These are phyloP conservation scores for Troglohyphantes excavatus DNA, from an alignment of 2,888 invertebrate genomes.

Conservation along the genomic window DNA sequence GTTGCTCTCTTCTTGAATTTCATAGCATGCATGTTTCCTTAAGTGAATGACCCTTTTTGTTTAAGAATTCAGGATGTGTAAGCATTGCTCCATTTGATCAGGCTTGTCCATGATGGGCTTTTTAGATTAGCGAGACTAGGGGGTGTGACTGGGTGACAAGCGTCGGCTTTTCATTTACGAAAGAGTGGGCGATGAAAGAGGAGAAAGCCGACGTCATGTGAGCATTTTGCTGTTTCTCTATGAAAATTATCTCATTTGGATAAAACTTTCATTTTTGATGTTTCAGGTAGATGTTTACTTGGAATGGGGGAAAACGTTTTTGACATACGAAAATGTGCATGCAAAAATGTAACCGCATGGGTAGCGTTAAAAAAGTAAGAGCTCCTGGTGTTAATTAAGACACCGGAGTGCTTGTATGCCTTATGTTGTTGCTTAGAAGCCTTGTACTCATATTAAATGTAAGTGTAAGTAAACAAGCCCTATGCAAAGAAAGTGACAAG, in stretches of 20 bases:
- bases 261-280: slow-evolving; percentile 8
- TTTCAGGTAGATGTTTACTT: slow-evolving; percentile 27
- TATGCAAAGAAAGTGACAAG: no score
- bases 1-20: slow-evolving; percentile 75
- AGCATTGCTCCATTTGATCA: slow-evolving; percentile 75
- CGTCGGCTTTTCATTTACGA: slow-evolving; percentile 55
- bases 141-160: slow-evolving; percentile 60
- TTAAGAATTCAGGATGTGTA: slow-evolving; percentile 78
- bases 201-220: slow-evolving; percentile 74
- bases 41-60: slow-evolving; percentile 79
- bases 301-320: slow-evolving; percentile 1
- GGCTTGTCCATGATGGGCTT: slow-evolving; percentile 46
- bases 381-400: background rate
- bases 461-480: background rate
- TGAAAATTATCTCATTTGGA: slow-evolving; percentile 11
- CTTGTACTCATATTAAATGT: background rate
- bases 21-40: slow-evolving; percentile 74
- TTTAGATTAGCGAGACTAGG: slow-evolving; percentile 70
- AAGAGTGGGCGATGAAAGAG: slow-evolving; percentile 74
- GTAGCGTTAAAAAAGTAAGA: slow-evolving; percentile 48
- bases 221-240: slow-evolving; percentile 48
- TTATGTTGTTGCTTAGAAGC: background rate
- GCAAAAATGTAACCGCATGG: slow-evolving; percentile 33
- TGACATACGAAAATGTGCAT: slow-evolving; percentile 19
- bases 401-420: background rate